A percentile compares a stretch with the other conserved stretches of the same genome.
Conservation (phyloP, 2,113 vertebrate species). For the Elachura formosa region DNA sequence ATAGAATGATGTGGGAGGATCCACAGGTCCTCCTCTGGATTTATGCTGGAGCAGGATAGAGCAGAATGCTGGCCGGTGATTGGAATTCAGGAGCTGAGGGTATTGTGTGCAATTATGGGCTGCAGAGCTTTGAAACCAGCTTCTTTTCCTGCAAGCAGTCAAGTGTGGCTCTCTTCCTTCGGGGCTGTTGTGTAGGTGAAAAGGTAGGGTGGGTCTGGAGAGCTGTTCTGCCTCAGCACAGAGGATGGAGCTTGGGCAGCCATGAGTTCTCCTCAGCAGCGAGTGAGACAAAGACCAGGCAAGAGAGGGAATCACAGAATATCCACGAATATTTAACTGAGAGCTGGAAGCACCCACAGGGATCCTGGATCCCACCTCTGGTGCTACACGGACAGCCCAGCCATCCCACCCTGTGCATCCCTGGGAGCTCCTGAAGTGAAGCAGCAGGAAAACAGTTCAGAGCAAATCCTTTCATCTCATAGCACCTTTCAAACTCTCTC, state of each 20-base stretch:
- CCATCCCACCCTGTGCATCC: background rate
- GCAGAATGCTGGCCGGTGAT: background rate
- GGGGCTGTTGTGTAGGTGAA: background rate
- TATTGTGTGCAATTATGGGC: background rate
- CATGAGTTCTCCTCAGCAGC: background rate
- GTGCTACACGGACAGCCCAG: background rate
- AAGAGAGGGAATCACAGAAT: background rate
- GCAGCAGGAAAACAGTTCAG: background rate
- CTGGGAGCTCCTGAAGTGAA: background rate
- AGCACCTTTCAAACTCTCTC: background rate
- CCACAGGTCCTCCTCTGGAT: background rate
- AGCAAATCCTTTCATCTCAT: background rate
- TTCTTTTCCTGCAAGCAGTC: background rate
- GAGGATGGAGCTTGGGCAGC: background rate
- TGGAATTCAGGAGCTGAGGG: background rate
- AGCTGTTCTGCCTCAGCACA: background rate
- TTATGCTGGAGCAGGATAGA: background rate
- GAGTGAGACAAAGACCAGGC: accelerated
- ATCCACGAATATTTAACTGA: too few species aligned
- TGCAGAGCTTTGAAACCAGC: background rate
- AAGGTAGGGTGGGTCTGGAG: background rate
- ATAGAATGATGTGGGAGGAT: background rate
- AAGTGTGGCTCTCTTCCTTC: background rate
- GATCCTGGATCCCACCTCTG: background rate
- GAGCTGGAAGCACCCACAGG: background rate